Evolutionary conservation across 2,888 invertebrate species (phyloP).

Genomic region (Cinara cedri): DNA sequence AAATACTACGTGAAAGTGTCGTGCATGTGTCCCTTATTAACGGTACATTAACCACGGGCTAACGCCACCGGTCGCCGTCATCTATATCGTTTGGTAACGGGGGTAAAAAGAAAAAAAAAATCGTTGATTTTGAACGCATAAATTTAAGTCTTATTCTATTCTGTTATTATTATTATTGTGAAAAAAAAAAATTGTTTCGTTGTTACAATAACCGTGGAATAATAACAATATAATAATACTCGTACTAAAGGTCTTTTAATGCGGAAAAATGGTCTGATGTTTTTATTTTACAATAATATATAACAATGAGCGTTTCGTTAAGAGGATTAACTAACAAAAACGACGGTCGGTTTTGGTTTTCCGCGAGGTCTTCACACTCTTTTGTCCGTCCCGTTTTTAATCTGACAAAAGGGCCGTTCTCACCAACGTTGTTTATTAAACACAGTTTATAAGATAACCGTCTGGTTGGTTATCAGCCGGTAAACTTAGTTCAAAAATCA

Average conservation of each 20-base stretch:
- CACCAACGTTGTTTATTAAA: too few relatives aligned
- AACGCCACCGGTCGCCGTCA: conserved; percentile 19
- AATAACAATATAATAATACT: not conserved
- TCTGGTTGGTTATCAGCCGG: too few relatives aligned
- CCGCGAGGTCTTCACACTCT: conserved; percentile 30
- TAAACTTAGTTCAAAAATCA: too few relatives aligned
- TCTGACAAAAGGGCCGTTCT: too few relatives aligned
- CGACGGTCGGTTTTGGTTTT: conserved; percentile 36
- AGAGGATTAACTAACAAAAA: conserved; percentile 53
- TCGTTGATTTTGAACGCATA: conserved; percentile 42
- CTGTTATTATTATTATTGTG: not conserved
- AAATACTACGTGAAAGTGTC: conserved; percentile 35
- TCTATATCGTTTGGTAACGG: conserved; percentile 5
- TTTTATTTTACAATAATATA: conserved; percentile 16
- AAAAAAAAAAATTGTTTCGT: conserved; percentile 19
- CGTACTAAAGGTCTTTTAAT: conserved; percentile 28
- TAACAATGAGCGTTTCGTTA: conserved; percentile 49
- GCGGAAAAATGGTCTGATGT: conserved; percentile 33
- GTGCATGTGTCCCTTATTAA: conserved; percentile 55
- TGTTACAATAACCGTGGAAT: conserved; percentile 23
- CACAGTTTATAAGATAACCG: too few relatives aligned
- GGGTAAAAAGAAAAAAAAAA: conserved; percentile 23
- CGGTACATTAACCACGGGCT: conserved; percentile 53
- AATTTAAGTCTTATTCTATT: conserved; percentile 30
- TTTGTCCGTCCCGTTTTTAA: conserved; percentile 25